Evolutionary conservation across 1,140 invertebrate genomes (phyloP).

Genomic region (Ostrea edulis): DNA sequence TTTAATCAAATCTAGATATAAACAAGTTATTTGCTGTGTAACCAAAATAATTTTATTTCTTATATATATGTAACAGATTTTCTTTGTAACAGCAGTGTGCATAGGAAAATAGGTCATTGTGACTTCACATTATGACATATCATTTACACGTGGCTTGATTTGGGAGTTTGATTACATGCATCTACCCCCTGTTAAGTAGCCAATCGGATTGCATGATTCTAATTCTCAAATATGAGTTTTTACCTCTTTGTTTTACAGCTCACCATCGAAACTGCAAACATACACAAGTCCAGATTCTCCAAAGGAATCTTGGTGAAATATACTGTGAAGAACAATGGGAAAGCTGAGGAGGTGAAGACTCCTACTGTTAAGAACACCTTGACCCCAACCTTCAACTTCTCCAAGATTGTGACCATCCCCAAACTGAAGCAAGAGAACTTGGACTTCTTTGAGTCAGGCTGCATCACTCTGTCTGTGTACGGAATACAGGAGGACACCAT

Average conservation of each 20-base stretch:
- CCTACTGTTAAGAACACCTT: slow-evolving; percentile 71
- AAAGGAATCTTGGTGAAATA: slow-evolving; percentile 77
- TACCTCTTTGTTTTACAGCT: slow-evolving; percentile 63
- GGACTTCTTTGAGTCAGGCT: slow-evolving; percentile 77
- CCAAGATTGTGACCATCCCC: slow-evolving; percentile 69
- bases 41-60: no score
- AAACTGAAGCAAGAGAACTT: slow-evolving; percentile 75
- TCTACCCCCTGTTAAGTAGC: no score
- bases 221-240: neutral
- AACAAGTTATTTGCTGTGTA: no score
- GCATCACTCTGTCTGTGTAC: slow-evolving; percentile 78
- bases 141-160: no score
- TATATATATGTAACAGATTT: no score
- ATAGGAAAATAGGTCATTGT: no score
- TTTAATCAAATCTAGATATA: no score
- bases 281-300: slow-evolving; percentile 75
- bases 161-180: no score
- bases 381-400: slow-evolving; percentile 76
- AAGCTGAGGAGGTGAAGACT: slow-evolving; percentile 73
- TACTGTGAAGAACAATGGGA: slow-evolving; percentile 64
- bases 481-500: slow-evolving; percentile 76
- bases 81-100: no score
- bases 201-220: no score
- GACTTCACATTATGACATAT: no score
- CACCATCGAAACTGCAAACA: slow-evolving; percentile 67